Conservation (phyloP, 1,140 invertebrate species). For the Lasioglossum baleicum region DNA sequence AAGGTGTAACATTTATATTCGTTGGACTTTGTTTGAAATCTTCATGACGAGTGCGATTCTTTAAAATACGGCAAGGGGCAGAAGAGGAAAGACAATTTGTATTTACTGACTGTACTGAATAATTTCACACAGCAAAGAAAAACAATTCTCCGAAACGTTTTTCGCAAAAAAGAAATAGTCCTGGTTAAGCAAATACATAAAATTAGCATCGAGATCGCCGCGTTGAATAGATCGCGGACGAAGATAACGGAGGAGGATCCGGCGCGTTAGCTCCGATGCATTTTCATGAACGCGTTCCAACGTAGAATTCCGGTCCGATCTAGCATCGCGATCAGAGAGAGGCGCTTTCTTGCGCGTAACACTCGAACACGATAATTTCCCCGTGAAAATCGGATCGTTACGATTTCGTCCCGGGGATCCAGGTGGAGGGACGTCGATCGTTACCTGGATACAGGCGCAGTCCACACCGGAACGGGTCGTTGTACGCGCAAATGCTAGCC, state of each 20-base stretch:
- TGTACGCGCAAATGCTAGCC: constrained; percentile 91
- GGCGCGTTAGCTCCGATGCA: constrained; percentile 1
- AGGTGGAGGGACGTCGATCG: background rate
- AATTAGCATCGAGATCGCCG: no score
- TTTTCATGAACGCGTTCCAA: constrained; percentile 16
- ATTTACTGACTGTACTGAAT: no score
- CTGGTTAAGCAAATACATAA: no score
- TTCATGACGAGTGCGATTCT: no score
- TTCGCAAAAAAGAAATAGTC: background rate
- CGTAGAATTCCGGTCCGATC: background rate
- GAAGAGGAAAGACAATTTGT: no score
- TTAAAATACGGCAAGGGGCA: no score
- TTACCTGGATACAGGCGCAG: constrained; percentile 90
- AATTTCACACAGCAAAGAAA: no score
- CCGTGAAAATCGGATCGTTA: constrained; percentile 50
- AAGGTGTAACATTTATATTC: no score
- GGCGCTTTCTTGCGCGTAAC: constrained; percentile 56
- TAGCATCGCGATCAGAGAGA: constrained; percentile 30
- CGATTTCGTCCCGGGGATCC: constrained; percentile 32
- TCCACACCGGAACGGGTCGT: constrained; percentile 90
- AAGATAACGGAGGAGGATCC: background rate
- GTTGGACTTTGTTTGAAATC: no score
- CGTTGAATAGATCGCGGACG: no score
- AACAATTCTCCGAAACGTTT: no score
- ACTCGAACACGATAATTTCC: constrained; percentile 47